Conservation (phyloP, 2,113 vertebrate genomes). For the Ciconia maguari region DNA sequence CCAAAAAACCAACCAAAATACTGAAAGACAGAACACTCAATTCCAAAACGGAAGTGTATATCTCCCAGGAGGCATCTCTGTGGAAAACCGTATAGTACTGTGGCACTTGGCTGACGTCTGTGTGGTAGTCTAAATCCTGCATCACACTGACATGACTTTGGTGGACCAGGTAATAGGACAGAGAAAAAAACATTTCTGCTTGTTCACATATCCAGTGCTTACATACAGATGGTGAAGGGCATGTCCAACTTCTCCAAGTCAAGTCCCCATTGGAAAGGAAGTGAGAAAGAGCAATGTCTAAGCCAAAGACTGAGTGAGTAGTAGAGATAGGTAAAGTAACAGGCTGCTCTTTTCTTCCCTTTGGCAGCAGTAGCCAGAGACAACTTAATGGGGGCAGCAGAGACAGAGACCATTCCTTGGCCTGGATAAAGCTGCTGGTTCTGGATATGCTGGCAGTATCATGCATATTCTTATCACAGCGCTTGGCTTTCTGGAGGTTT, state of each 20-base stretch:
- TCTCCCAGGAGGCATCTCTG: neutral
- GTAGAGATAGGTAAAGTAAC: neutral
- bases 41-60: neutral
- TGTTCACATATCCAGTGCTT: neutral
- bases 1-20: neutral
- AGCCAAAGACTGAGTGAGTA: neutral
- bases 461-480: neutral
- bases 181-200: neutral
- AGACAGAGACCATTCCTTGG: neutral
- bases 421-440: neutral
- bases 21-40: neutral
- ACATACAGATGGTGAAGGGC: neutral
- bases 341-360: neutral
- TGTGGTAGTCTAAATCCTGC: neutral
- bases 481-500: neutral
- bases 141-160: neutral
- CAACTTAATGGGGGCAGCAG: neutral
- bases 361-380: neutral
- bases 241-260: neutral
- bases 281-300: neutral
- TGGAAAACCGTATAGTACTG: neutral
- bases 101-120: neutral
- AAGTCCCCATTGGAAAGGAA: neutral
- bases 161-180: neutral
- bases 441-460: neutral